Percentiles rank a stretch among this genome's conserved stretches.
Evolutionary conservation across 2,113 vertebrate genomes (phyloP).

Genomic region (Cynoglossus semilaevis): DNA sequence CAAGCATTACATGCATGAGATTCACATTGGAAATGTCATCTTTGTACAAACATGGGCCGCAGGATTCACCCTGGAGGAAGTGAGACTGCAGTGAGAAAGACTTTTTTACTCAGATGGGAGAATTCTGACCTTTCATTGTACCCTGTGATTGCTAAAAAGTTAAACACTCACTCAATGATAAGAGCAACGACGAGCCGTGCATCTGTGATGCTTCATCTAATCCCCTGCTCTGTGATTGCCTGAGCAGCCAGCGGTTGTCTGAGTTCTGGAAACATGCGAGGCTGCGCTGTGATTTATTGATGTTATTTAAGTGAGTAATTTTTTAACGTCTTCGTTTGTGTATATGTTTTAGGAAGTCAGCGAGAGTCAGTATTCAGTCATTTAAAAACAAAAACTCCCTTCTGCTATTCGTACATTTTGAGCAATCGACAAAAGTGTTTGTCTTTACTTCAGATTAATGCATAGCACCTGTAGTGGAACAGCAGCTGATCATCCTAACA

Average conservation of each 20-base stretch:
- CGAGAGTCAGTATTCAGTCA: no score
- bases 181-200: neutral
- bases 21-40: slow-evolving; percentile 42
- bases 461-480: slow-evolving; percentile 7
- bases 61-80: slow-evolving; percentile 24
- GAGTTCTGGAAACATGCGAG: neutral
- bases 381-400: neutral
- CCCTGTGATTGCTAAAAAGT: slow-evolving; percentile 33
- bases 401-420: no score
- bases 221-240: slow-evolving; percentile 1
- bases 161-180: slow-evolving; percentile 21
- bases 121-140: slow-evolving; percentile 27
- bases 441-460: neutral
- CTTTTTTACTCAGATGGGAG: slow-evolving; percentile 35
- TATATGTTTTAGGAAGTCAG: neutral
- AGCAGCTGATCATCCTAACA: slow-evolving; percentile 25
- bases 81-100: slow-evolving; percentile 31
- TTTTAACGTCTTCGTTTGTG: no score
- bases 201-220: slow-evolving; percentile 19
- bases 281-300: neutral
- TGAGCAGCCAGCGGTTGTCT: neutral
- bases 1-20: slow-evolving; percentile 41
- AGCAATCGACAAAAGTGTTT: no score
- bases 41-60: slow-evolving; percentile 32
- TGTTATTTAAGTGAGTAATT: neutral